These are phyloP conservation scores for Butastur rufipennis DNA, from an alignment of 2,113 vertebrate species.

Conservation along the genomic window DNA sequence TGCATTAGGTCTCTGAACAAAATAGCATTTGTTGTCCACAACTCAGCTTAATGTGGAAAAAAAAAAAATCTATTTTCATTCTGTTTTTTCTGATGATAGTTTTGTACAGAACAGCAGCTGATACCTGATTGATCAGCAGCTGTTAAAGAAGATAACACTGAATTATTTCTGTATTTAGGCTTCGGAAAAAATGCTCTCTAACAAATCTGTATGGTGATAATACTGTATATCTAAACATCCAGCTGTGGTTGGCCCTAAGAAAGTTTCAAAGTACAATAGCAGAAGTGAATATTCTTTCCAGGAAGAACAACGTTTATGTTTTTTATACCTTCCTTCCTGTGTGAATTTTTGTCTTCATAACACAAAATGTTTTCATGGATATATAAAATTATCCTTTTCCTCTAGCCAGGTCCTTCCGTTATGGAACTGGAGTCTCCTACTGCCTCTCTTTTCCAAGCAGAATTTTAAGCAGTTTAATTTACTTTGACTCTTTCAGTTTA, in stretches of 20 bases:
- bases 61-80: background rate
- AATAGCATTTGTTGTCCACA: fast-evolving
- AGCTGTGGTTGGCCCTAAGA: fast-evolving
- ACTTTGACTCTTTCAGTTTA: background rate
- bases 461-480: background rate
- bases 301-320: background rate
- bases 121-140: background rate
- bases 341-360: background rate
- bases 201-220: background rate
- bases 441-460: background rate
- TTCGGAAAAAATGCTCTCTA: background rate
- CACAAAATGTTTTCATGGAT: background rate
- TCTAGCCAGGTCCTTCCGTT: background rate
- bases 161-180: background rate
- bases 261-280: background rate
- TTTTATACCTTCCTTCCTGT: background rate
- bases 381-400: background rate
- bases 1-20: background rate
- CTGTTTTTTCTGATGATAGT: fast-evolving
- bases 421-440: background rate
- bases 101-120: background rate
- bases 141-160: background rate
- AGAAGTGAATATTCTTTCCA: background rate
- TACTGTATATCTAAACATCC: background rate
- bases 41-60: background rate